These are phyloP conservation scores for Falco berigora DNA, from an alignment of 2,797 vertebrate genomes.

Conservation along the genomic window DNA sequence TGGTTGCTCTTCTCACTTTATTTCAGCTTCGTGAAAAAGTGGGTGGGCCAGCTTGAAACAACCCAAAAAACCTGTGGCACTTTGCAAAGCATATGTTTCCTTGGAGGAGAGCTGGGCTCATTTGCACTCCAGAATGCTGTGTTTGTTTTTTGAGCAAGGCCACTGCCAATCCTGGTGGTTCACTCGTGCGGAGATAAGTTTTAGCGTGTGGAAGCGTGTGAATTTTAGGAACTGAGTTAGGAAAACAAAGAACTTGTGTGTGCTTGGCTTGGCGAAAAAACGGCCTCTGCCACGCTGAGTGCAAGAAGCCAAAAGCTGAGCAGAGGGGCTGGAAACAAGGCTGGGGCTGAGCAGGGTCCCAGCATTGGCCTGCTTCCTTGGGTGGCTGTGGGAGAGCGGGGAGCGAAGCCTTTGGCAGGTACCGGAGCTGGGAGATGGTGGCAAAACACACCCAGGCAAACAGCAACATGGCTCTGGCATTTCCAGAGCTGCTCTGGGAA, in stretches of 20 bases:
- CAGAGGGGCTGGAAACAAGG: background rate
- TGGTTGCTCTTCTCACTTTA: background rate
- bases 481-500: background rate
- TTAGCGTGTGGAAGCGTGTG: background rate
- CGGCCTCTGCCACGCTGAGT: background rate
- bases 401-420: background rate
- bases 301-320: background rate
- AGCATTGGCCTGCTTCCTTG: background rate
- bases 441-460: background rate
- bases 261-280: background rate
- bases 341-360: background rate
- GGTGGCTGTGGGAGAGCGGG: background rate
- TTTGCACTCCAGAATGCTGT: background rate
- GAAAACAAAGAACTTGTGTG: slow-evolving; percentile 46
- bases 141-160: slow-evolving; percentile 4
- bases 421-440: background rate
- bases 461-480: rapidly evolving
- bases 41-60: slow-evolving; percentile 32
- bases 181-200: background rate
- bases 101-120: background rate
- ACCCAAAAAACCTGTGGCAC: background rate
- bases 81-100: slow-evolving; percentile 1
- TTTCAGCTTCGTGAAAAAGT: background rate
- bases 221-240: background rate
- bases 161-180: background rate